Evolutionary conservation across 2,888 invertebrate genomes (phyloP).

Genomic region (Thereva unica): DNA sequence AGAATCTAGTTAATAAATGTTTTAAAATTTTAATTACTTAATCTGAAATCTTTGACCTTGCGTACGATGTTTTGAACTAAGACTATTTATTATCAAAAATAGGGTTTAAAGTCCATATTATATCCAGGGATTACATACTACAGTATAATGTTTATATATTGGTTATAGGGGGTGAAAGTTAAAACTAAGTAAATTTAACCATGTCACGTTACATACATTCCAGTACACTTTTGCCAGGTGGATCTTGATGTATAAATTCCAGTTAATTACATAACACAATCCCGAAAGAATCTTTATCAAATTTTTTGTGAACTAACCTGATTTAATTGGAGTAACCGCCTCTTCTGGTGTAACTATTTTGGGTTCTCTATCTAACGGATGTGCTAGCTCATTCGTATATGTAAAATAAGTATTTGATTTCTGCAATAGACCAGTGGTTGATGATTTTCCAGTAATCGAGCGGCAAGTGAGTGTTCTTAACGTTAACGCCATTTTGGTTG

Average conservation of each 20-base stretch:
- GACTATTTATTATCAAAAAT: too few relatives aligned
- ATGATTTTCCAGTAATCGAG: background rate
- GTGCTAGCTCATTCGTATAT: slow-evolving; percentile 68
- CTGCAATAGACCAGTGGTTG: background rate
- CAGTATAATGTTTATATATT: too few relatives aligned
- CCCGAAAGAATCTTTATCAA: background rate
- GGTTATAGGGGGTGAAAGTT: too few relatives aligned
- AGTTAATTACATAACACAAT: background rate
- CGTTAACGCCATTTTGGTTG: slow-evolving; percentile 7
- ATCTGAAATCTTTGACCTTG: too few relatives aligned
- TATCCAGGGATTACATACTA: too few relatives aligned
- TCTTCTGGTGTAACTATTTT: slow-evolving; percentile 74
- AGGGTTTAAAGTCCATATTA: too few relatives aligned
- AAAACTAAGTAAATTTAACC: too few relatives aligned
- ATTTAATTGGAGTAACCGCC: slow-evolving; percentile 77
- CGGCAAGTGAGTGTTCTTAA: slow-evolving; percentile 1
- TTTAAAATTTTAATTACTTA: too few relatives aligned
- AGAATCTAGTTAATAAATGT: too few relatives aligned
- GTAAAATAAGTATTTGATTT: slow-evolving; percentile 21
- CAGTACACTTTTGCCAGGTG: too few relatives aligned
- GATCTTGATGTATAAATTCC: background rate
- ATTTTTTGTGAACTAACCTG: slow-evolving; percentile 64
- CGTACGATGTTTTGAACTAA: too few relatives aligned
- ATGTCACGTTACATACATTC: too few relatives aligned
- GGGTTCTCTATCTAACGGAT: slow-evolving; percentile 75